phyloP scores from a whole-genome alignment of 2,797 vertebrate species.

The Lemur catta region DNA sequence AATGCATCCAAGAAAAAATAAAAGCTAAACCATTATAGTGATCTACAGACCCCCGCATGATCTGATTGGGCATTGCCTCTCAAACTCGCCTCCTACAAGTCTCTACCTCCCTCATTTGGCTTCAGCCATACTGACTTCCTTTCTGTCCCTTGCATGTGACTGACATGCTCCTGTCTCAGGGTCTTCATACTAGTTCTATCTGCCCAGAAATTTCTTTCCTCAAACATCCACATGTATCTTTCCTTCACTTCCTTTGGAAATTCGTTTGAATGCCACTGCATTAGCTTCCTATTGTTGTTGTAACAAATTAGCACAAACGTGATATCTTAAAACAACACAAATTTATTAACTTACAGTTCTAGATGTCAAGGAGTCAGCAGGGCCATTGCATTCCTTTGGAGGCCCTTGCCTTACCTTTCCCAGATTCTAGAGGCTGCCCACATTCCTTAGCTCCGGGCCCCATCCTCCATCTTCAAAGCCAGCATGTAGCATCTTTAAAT shows the following conservation, averaged over 20 bases:
- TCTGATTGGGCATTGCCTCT: neutral
- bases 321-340: neutral
- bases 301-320: neutral
- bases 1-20: neutral
- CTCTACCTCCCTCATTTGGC: neutral
- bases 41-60: neutral
- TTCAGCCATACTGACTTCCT: neutral
- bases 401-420: neutral
- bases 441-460: neutral
- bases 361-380: neutral
- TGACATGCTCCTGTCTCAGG: neutral
- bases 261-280: neutral
- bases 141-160: neutral
- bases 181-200: neutral
- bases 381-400: neutral
- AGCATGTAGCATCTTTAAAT: neutral
- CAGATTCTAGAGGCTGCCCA: neutral
- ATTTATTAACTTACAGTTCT: neutral
- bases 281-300: neutral
- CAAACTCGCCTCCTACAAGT: neutral
- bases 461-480: neutral
- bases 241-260: neutral
- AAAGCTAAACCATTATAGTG: neutral
- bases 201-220: neutral
- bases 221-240: neutral